Percentiles rank a stretch among this genome's conserved stretches.
phyloP scores from a whole-genome alignment of 2,888 invertebrate species.

The Agrochola circellaris region DNA sequence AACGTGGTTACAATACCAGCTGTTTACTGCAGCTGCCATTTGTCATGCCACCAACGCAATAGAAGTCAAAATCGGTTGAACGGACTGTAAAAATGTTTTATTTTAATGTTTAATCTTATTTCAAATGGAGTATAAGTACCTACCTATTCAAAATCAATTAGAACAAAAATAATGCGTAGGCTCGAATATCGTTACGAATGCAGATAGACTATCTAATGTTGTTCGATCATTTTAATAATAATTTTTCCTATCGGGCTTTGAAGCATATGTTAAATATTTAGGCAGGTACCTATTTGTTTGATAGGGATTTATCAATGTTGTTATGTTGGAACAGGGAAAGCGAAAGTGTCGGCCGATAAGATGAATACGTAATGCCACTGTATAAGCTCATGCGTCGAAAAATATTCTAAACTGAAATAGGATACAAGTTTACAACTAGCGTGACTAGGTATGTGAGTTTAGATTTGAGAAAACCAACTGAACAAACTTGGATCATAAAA shows the following conservation, averaged over 20 bases:
- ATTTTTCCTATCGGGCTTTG: conserved; percentile 26
- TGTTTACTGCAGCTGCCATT: no score
- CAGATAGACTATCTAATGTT: conserved; percentile 24
- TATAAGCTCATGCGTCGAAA: conserved; percentile 3
- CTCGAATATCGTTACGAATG: not conserved
- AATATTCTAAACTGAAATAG: conserved; percentile 7
- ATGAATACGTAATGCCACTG: conserved; percentile 7
- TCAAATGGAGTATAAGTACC: no score
- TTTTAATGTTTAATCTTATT: no score
- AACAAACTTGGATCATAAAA: conserved; percentile 10
- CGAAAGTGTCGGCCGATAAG: conserved; percentile 35
- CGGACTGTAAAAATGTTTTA: no score
- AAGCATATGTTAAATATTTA: conserved; percentile 46
- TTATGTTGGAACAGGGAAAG: conserved; percentile 32
- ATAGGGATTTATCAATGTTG: conserved; percentile 42
- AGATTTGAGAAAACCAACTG: not conserved
- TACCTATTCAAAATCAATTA: not conserved
- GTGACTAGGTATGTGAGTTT: not conserved
- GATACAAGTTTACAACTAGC: not conserved
- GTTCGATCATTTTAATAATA: conserved; percentile 52
- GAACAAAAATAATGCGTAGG: not conserved
- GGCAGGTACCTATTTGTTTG: conserved; percentile 24
- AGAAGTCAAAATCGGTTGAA: no score
- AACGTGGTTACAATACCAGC: no score
- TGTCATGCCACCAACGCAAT: no score